phyloP scores from a whole-genome alignment of 2,113 vertebrate species.

The Menura novaehollandiae region DNA sequence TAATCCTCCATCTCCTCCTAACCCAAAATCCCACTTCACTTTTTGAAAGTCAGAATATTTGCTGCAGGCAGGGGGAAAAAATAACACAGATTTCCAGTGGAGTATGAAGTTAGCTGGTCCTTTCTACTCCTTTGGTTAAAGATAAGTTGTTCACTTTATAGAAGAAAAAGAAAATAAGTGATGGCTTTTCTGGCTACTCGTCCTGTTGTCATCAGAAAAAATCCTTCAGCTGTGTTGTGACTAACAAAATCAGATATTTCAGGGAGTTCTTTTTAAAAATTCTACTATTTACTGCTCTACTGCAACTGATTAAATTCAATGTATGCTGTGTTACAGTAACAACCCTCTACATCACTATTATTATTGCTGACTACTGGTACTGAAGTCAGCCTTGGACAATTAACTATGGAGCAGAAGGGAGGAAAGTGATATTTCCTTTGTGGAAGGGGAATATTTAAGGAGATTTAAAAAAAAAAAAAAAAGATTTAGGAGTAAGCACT shows the following conservation, averaged over 20 bases:
- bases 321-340: not conserved
- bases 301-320: not conserved
- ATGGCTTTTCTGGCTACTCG: not conserved
- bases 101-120: not conserved
- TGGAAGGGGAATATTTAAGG: not conserved
- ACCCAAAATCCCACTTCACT: not conserved
- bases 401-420: not conserved
- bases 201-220: not conserved
- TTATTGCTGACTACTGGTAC: not conserved
- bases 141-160: not conserved
- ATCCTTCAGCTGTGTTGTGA: not conserved
- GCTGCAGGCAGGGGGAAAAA: not conserved
- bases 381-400: not conserved
- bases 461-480: not conserved
- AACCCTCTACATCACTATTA: not conserved
- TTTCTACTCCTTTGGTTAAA: not conserved
- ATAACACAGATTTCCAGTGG: not conserved
- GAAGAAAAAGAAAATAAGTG: not conserved
- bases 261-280: not conserved
- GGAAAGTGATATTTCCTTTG: not conserved
- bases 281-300: not conserved
- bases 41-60: not conserved
- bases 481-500: not conserved
- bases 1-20: not conserved
- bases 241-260: not conserved